Evolutionary conservation across 1,140 invertebrate genomes (phyloP), one percentile per base, ranked within the genome.

Genomic region (Drosophila repleta): DNA sequence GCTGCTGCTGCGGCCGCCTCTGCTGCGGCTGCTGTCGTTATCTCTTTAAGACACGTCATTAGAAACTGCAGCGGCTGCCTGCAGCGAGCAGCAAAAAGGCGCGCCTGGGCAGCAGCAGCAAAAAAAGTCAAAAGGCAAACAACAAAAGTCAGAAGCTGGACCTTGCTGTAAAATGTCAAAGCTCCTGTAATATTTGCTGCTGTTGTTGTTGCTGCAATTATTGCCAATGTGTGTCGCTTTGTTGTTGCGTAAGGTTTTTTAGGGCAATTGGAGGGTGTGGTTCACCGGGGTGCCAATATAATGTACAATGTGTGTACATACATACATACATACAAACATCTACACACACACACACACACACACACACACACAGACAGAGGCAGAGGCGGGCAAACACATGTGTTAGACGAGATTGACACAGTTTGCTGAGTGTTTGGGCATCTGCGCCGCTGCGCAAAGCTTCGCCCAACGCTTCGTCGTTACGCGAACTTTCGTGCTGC

Each of bases 211-310:
- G 39, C 60, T 74, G 76, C 78, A 80, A 79, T 76, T 68, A 79
- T 72, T 80, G 72, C 46, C 63, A 53, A 65, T 62, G 67, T 76
- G 58, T 73, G 72, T 80, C 49, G 51, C 72, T 66, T 85, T 84
- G 77, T 85, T 85, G 74, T 85, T 85, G 81, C 81, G 81, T 85
- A 85, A 85, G 82, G 79, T 79, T 88, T 89, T 89, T 79, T 90
- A 81, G 85, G 85, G 68, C 85, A 90, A 73, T 67, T 76, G 69
- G 83, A 90, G 85, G 85, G 85, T 87, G 84, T 89, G 84, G 84
- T 83, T 87, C 77, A 79, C 71, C 56, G 62, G 67, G 72, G 62
- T 71, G 67, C 67, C 68, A 71, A 71, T 65, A 55, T 71, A 74
- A 64, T 55, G 43, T 61, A 67, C 56, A 72, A 20, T 73, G 70